Conservation (phyloP, 2,888 invertebrate genomes). For the Parnassius glacialis region DNA sequence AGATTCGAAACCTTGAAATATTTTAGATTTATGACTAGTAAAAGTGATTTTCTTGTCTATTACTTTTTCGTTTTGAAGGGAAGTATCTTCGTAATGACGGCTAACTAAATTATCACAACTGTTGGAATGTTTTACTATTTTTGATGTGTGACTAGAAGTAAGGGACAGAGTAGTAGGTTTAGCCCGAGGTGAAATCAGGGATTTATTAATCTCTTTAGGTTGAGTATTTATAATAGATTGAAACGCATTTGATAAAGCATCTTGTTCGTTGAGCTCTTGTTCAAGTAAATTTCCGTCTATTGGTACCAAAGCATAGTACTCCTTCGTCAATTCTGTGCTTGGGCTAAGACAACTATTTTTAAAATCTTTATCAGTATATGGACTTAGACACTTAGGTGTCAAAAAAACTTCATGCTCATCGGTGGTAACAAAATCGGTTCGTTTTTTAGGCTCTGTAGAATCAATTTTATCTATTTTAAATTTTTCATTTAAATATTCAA, state of each 20-base stretch:
- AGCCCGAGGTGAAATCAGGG: conserved; percentile 42
- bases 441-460: conserved; percentile 19
- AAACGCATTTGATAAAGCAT: conserved; percentile 74
- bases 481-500: conserved; percentile 61
- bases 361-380: conserved; percentile 52
- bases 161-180: conserved; percentile 66
- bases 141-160: conserved; percentile 65
- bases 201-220: conserved; percentile 48
- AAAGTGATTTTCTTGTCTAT: conserved; percentile 32
- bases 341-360: conserved; percentile 60
- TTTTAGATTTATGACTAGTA: conserved; percentile 40
- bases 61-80: conserved; percentile 31
- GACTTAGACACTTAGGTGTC: conserved; percentile 70
- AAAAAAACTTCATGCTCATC: conserved; percentile 59
- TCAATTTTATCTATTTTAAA: conserved; percentile 39
- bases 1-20: conserved; percentile 30
- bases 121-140: conserved; percentile 65
- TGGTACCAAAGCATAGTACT: conserved; percentile 66
- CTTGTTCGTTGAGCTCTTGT: conserved; percentile 77
- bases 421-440: conserved; percentile 27
- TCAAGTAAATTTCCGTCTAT: conserved; percentile 66
- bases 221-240: conserved; percentile 67
- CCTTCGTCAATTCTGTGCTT: conserved; percentile 64
- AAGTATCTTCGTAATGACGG: conserved; percentile 41
- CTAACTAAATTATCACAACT: conserved; percentile 62